A percentile compares a stretch with the other conserved stretches of the same genome.
phyloP scores from a whole-genome alignment of 2,888 invertebrate genomes.

The Trissolcus japonicus region DNA sequence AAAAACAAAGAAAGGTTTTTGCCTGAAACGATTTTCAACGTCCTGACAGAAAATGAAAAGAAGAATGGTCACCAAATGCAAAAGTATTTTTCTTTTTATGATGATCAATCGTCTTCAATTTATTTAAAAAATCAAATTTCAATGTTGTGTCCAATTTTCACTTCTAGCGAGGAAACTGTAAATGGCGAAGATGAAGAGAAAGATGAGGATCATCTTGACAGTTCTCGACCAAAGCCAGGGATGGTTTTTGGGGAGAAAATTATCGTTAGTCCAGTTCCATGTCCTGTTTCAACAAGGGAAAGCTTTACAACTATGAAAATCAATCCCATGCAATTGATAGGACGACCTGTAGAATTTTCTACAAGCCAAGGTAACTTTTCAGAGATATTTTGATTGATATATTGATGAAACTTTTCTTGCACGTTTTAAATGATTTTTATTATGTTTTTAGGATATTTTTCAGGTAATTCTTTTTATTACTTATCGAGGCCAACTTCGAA shows the following conservation, averaged over 20 bases:
- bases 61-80: conserved; percentile 12
- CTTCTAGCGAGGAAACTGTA: conserved; percentile 12
- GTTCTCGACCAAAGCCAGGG: conserved; percentile 70
- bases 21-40: not conserved
- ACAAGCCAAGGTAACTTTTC: not conserved
- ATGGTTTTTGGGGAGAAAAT: conserved; percentile 72
- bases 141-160: not conserved
- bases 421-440: not conserved
- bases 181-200: conserved; percentile 15
- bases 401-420: not conserved
- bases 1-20: conserved; percentile 15
- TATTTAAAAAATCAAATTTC: not conserved
- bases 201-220: conserved; percentile 46
- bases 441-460: conserved; percentile 17
- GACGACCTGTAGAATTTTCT: conserved; percentile 61
- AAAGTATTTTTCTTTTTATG: too few species aligned
- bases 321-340: conserved; percentile 69
- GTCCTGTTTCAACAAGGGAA: conserved; percentile 68
- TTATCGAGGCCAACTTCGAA: conserved; percentile 62
- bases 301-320: conserved; percentile 72
- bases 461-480: conserved; percentile 42
- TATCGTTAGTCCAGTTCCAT: conserved; percentile 73
- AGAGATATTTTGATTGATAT: too few species aligned
- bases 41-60: conserved; percentile 12
- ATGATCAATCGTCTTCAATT: not conserved